Base-by-base conservation (phyloP, 1,140 invertebrate species). In the Drosophila seguyi region DNA sequence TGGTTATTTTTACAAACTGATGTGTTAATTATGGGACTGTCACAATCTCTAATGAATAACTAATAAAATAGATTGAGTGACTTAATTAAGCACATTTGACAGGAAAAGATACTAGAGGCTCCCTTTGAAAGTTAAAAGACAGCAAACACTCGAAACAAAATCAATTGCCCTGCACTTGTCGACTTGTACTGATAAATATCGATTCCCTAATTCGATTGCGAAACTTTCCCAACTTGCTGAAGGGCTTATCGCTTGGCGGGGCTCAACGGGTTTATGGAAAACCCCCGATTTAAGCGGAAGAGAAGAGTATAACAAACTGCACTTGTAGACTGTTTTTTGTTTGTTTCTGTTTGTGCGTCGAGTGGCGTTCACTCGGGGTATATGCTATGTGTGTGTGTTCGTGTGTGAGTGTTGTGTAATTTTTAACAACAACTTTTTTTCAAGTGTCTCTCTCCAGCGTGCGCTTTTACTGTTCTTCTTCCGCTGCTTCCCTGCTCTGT, bases 351-450 rank as follows among this genome's bases (percentile, higher is more conserved):
- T 87, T 86, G 61, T 82, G 79, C 83, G 57, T 87, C 69, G 73
- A 86, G 82, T 86, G 79, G 60, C 74, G 42, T 63, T 81, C 52
- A 71, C 52, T 65, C 41, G 52, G n/a, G 44, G 18, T 58, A 31
- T 72, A 10, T 25, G 22, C 22, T 47, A 56, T 74, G 13, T 52
- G 38, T 66, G 1, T 67, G 47, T 73, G 18, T 58, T 34, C 76
- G 48, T 63, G 34, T 52, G 22, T 63, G 65, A 69, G 69, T 69
- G 79, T 83, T 88, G 83, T 83, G 76, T 88, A 87, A 87, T 88
- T 88, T 88, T 88, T 62, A 90, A 88, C 85, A 87, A 87, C 84
- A 90, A 88, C 76, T 87, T 86, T 84, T 45, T 80, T 84, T 81
- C 73, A 61, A 87, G 84, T 87, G 80, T 45, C 42, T 78, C 74